A percentile compares a stretch with the other conserved stretches of the same genome.
These are phyloP conservation scores for Hartigia nigra DNA, from an alignment of 2,888 invertebrate species.

Conservation along the genomic window DNA sequence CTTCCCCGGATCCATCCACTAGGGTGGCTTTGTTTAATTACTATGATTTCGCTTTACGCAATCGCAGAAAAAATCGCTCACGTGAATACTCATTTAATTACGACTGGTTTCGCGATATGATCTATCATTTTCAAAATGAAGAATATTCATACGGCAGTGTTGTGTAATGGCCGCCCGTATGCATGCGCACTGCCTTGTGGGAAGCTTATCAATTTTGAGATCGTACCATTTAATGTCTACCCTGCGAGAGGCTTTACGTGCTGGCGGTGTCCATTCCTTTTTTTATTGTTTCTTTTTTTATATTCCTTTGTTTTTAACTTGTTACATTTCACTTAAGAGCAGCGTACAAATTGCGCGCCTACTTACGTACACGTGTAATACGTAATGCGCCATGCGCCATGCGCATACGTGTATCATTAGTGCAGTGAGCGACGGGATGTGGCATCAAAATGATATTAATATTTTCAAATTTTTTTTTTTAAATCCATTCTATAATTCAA, in stretches of 20 bases:
- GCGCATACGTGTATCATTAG: background rate
- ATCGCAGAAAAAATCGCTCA: constrained; percentile 6
- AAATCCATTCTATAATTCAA: background rate
- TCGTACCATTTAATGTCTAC: background rate
- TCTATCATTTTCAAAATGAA: background rate
- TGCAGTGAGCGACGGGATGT: background rate
- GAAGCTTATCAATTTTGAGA: background rate
- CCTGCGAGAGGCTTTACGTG: background rate
- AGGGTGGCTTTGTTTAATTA: constrained; percentile 2
- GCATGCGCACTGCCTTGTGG: background rate
- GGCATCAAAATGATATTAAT: background rate
- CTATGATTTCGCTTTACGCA: background rate
- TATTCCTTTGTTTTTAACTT: background rate
- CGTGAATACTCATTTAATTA: constrained; percentile 4
- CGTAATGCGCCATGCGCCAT: background rate
- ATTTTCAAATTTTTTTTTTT: background rate
- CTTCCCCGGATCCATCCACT: background rate
- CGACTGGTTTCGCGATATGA: background rate
- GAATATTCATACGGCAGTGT: background rate
- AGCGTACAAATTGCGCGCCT: background rate
- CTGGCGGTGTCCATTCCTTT: background rate
- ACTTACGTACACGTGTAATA: background rate
- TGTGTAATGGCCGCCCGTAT: background rate
- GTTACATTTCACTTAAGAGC: background rate
- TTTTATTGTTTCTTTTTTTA: background rate